These are phyloP conservation scores for Tiaroga cobitis DNA, from an alignment of 2,797 vertebrate species.

Conservation along the genomic window DNA sequence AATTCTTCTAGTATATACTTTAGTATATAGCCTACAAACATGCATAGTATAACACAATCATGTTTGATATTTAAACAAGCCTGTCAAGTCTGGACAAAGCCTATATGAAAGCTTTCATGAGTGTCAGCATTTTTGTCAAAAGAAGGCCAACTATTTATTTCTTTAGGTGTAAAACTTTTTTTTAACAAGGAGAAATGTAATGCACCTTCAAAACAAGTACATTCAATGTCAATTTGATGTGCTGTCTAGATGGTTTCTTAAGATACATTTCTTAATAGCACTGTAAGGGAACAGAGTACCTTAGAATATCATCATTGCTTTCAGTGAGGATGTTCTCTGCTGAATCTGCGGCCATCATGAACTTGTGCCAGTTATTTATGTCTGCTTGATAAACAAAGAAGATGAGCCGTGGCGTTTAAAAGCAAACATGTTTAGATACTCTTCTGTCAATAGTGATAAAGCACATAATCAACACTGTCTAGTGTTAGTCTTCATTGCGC, in stretches of 20 bases:
- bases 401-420: not conserved
- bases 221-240: not conserved
- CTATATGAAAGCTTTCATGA: not conserved
- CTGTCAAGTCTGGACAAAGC: not conserved
- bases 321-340: slow-evolving; percentile 43
- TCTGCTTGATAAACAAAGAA: slow-evolving; percentile 8
- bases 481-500: not conserved
- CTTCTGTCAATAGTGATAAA: not conserved
- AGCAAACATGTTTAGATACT: not conserved
- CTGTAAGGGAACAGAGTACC: slow-evolving; percentile 40
- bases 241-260: not conserved
- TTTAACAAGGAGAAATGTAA: not conserved
- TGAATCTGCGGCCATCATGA: slow-evolving; percentile 53
- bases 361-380: not conserved
- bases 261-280: not conserved
- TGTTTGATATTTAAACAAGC: not conserved
- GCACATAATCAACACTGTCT: not conserved
- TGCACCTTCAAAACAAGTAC: not conserved
- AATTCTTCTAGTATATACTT: too few species aligned
- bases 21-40: not conserved
- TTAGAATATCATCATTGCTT: slow-evolving; percentile 56
- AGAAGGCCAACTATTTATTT: not conserved
- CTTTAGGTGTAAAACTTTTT: not conserved
- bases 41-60: not conserved
- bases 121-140: not conserved